Evolutionary conservation across 2,888 invertebrate species (phyloP).

Genomic region (Clistopyga incitator): DNA sequence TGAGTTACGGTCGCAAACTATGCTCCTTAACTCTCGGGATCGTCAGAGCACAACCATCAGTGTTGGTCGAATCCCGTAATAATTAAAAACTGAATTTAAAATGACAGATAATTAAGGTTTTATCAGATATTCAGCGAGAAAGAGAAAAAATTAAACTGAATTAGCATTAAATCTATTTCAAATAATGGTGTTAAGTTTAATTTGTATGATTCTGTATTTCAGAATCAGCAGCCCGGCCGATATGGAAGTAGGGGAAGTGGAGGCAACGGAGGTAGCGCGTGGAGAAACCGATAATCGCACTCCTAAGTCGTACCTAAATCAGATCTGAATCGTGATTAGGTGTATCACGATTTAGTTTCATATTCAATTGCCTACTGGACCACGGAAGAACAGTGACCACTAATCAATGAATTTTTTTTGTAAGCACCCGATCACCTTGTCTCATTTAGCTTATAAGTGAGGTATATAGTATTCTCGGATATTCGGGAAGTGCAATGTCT

Average conservation of each 20-base stretch:
- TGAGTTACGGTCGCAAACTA: no score
- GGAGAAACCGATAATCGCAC: constrained; percentile 68
- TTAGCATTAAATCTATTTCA: neutral
- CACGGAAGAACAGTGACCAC: neutral
- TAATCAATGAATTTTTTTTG: constrained; percentile 32
- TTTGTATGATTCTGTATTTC: constrained; percentile 60
- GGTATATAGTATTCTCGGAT: constrained; percentile 33
- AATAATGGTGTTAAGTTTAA: neutral
- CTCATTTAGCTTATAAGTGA: constrained; percentile 12
- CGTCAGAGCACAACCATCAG: no score
- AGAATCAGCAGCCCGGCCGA: constrained; percentile 76
- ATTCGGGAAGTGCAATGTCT: constrained; percentile 52
- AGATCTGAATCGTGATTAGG: no score
- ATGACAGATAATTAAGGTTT: no score
- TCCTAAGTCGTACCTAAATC: neutral
- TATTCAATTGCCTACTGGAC: constrained; percentile 43
- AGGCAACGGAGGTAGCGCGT: constrained; percentile 64
- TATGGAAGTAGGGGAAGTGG: constrained; percentile 70
- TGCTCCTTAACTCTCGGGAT: no score
- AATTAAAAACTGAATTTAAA: no score
- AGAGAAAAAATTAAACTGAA: neutral
- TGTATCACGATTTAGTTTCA: constrained; percentile 14
- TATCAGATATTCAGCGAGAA: no score
- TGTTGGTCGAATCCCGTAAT: no score
- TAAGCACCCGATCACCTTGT: constrained; percentile 18